Evolutionary conservation across 2,797 vertebrate genomes (phyloP).

Genomic region (Dryobates pubescens): DNA sequence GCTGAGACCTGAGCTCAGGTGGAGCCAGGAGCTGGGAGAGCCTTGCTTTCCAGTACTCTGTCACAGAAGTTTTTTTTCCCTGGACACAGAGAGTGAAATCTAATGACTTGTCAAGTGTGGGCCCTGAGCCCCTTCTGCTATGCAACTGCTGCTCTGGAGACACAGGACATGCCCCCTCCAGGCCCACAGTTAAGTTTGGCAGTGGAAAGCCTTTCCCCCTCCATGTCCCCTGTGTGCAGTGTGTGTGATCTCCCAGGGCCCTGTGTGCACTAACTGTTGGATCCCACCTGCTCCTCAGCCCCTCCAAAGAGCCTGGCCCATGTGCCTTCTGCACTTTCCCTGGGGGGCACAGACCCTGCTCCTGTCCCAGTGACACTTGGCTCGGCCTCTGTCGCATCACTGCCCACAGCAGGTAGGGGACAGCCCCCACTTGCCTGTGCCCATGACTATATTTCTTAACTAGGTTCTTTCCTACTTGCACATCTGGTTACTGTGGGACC

Average conservation of each 20-base stretch:
- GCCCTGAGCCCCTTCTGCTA: conserved; percentile 25
- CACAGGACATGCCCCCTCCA: neutral
- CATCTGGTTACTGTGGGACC: conserved; percentile 58
- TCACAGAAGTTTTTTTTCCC: neutral
- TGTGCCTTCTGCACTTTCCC: conserved; percentile 61
- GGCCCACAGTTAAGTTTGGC: neutral
- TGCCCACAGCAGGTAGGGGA: neutral
- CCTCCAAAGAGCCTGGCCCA: conserved; percentile 63
- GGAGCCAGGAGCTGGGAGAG: neutral
- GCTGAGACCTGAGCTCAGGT: neutral
- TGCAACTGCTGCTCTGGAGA: conserved; percentile 23
- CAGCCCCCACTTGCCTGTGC: neutral
- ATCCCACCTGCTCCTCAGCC: conserved; percentile 4
- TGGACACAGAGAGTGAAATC: neutral
- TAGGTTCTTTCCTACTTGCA: conserved; percentile 63
- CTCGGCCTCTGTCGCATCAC: accelerated
- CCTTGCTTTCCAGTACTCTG: neutral
- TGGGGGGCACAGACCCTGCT: neutral
- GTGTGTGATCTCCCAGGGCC: conserved; percentile 12
- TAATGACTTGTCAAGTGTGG: neutral
- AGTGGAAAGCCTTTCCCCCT: neutral
- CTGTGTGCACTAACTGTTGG: neutral
- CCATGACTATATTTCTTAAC: neutral
- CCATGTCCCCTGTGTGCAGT: neutral
- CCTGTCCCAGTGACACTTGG: neutral